Evolutionary conservation across 1,140 invertebrate species (phyloP).

Genomic region (Marisa cornuarietis): DNA sequence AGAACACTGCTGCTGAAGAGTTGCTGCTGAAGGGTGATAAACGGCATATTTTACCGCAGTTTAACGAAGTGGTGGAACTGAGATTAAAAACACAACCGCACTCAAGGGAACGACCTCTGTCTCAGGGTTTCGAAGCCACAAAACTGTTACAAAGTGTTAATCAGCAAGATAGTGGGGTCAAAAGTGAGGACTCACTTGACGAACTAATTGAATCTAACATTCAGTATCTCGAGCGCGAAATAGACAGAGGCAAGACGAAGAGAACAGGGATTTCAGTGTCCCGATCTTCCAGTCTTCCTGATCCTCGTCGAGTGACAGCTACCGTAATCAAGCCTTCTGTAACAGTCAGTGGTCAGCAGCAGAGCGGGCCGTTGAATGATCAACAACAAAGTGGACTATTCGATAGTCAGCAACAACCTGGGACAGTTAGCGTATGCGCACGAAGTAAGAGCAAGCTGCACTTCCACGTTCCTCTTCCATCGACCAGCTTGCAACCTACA

Average conservation of each 20-base stretch:
- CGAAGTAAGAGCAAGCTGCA: conserved; percentile 25
- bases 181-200: conserved; percentile 58
- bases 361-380: not conserved
- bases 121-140: not conserved
- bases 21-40: not conserved
- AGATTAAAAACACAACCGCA: conserved; percentile 23
- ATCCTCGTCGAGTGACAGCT: conserved; percentile 19
- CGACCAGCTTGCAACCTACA: not conserved
- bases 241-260: conserved; percentile 24
- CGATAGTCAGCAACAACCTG: too few relatives aligned
- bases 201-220: conserved; percentile 61
- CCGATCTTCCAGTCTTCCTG: conserved; percentile 35
- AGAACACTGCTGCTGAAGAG: not conserved
- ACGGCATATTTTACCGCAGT: conserved; percentile 10
- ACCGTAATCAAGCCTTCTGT: not conserved
- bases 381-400: not conserved
- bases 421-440: not conserved
- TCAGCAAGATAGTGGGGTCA: conserved; percentile 2
- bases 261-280: conserved; percentile 11
- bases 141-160: not conserved
- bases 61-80: conserved; percentile 33
- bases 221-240: conserved; percentile 56
- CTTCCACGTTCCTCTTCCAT: conserved; percentile 29
- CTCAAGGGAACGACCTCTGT: conserved; percentile 11
- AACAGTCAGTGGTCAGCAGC: not conserved